Evolutionary conservation across 2,888 invertebrate genomes (phyloP), one percentile per base, ranked within the genome.

Genomic region (Phyllotreta striolata): DNA sequence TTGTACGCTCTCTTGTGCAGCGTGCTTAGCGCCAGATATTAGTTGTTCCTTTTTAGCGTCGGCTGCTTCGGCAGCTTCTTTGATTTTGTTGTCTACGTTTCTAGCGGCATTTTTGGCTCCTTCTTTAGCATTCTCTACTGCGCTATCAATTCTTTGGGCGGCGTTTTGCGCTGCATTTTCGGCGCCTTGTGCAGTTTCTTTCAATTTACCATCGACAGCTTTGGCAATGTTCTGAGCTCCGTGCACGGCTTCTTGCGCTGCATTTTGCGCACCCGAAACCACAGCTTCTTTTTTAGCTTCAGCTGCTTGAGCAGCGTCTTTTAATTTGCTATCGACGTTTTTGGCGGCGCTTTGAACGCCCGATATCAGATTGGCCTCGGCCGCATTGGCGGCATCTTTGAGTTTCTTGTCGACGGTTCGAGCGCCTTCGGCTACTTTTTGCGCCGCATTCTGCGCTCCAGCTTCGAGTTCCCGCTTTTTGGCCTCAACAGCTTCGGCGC

Each of bases 401-500:
- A 89, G 79, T 80, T 89, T 89, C 67, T 84, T 78, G 75, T 89
- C 89, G 8, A 71, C 51, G 51, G 63, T 67, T 13, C 55, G 64
- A 12, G 66, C 68, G 6, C 55, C 62, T 49, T 69, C 66, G 6
- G 70, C 68, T 13, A 69, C 63, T 12, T 70, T 67, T 6, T 69
- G 65, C 1, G 71, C 68, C 9, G 70, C 66, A 34, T 72, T 65
- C 55, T 71, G 71, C 8, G 69, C 67, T 5, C 64, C 70, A 47
- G 66, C 43, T 34, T 54, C 64, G 12, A 64, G 12, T 37, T 68
- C 63, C 55, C 58, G 49, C 44, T 56, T 59, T 41, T 69, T 70
- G n/a, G 65, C 64, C 55, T 70, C 67, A n/a, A 67, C 66, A 7
- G 69, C 65, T 55, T 72, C 67, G 6, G 68, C 69, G 5, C 68